phyloP scores from a whole-genome alignment of 2,113 vertebrate species.

The Boleophthalmus pectinirostris region DNA sequence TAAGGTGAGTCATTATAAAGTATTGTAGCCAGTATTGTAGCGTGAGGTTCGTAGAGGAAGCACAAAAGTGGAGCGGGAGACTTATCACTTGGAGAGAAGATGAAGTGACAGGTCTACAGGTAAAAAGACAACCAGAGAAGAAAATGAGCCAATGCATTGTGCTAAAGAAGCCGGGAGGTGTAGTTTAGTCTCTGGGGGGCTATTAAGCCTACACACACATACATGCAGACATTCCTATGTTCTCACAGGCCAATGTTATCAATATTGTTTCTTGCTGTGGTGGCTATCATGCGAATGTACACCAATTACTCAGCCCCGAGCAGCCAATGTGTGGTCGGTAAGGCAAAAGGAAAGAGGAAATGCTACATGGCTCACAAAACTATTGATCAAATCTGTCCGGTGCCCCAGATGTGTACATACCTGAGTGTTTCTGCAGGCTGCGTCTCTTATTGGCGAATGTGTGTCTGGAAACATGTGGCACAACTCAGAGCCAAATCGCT shows the following conservation, averaged over 20 bases:
- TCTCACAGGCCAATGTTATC: conserved; percentile 50
- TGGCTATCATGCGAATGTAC: conserved; percentile 48
- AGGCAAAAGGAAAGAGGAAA: conserved; percentile 25
- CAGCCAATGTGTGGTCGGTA: conserved; percentile 48
- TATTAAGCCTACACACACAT: conserved; percentile 33
- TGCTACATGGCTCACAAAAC: conserved; percentile 41
- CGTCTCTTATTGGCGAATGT: conserved; percentile 23
- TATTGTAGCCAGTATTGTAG: conserved; percentile 3
- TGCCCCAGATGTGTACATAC: conserved; percentile 7
- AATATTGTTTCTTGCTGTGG: conserved; percentile 57
- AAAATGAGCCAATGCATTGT: not conserved
- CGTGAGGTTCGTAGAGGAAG: conserved; percentile 9
- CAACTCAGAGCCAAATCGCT: conserved; percentile 42
- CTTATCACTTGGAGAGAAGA: not conserved
- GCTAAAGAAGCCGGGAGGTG: conserved; percentile 38
- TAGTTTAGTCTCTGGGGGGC: conserved; percentile 39
- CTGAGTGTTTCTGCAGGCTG: conserved; percentile 20
- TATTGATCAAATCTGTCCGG: conserved; percentile 63
- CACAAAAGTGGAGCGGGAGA: not conserved
- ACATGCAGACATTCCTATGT: conserved; percentile 15
- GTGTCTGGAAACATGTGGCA: conserved; percentile 20
- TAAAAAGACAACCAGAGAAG: conserved; percentile 9
- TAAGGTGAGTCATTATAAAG: too few relatives aligned
- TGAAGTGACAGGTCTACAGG: conserved; percentile 7
- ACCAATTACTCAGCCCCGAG: conserved; percentile 63